These are phyloP conservation scores for Melanotaenia duboulayi DNA, from an alignment of 2,113 vertebrate genomes.

Conservation along the genomic window DNA sequence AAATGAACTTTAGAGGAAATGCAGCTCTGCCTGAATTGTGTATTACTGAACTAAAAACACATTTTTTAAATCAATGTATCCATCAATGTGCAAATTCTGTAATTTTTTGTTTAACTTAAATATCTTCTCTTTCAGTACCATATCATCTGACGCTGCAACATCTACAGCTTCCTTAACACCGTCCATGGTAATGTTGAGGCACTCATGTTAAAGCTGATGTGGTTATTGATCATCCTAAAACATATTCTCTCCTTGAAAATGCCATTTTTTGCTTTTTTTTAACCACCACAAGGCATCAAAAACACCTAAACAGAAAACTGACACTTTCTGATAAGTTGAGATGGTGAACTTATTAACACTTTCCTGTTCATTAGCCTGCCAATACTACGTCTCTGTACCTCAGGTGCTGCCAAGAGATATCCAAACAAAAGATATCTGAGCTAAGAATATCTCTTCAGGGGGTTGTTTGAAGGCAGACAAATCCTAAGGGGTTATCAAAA, in stretches of 20 bases:
- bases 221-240: background rate
- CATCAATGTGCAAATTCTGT: background rate
- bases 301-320: constrained; percentile 3
- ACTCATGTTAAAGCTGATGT: background rate
- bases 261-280: background rate
- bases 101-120: constrained; percentile 6
- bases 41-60: background rate
- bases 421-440: background rate
- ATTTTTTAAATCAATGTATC: background rate
- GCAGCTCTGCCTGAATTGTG: background rate
- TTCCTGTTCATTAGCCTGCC: no score
- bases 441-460: background rate
- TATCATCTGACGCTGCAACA: background rate
- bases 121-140: background rate
- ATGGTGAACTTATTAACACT: background rate
- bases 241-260: background rate
- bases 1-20: constrained; percentile 8
- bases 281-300: fast-evolving
- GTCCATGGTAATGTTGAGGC: constrained; percentile 2
- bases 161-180: background rate
- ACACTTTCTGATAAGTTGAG: background rate
- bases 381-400: background rate
- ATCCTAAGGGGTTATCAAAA: background rate
- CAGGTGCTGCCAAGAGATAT: background rate
- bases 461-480: background rate